These are phyloP conservation scores for Lepidothrix coronata DNA, from an alignment of 2,113 vertebrate genomes.

Conservation along the genomic window DNA sequence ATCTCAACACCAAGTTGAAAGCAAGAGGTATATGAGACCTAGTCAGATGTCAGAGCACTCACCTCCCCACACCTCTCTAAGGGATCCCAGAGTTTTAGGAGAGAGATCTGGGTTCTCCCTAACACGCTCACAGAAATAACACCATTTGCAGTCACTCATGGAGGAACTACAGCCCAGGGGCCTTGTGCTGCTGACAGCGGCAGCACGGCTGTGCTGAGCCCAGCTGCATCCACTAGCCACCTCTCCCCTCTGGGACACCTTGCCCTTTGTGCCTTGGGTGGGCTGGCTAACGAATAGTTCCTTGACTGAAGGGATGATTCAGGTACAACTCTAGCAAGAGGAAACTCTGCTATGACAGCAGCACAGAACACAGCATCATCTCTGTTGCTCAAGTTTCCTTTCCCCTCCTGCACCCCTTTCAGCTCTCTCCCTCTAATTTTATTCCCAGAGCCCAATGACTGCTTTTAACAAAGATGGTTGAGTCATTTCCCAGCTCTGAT, in stretches of 20 bases:
- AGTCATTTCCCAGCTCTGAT: slow-evolving; percentile 60
- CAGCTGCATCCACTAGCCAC: not conserved
- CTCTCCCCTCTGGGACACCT: not conserved
- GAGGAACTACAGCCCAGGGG: not conserved
- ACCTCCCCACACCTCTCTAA: not conserved
- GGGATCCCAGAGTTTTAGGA: not conserved
- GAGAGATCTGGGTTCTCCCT: not conserved
- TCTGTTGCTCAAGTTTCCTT: not conserved
- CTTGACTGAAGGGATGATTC: not conserved
- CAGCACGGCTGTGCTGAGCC: not conserved
- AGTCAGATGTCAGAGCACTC: not conserved
- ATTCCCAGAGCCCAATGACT: not conserved
- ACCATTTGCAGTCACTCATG: rapidly evolving
- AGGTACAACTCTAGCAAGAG: not conserved
- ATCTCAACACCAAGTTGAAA: not conserved
- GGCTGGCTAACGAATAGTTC: not conserved
- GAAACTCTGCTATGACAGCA: not conserved
- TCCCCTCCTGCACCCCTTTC: not conserved
- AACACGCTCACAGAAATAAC: not conserved
- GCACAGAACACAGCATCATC: not conserved
- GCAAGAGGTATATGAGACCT: not conserved
- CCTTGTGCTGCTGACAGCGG: not conserved
- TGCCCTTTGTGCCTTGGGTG: not conserved
- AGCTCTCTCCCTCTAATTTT: slow-evolving; percentile 13
- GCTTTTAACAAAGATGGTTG: slow-evolving; percentile 42